Evolutionary conservation across 2,797 vertebrate genomes (phyloP).

Genomic region (Picus viridis): DNA sequence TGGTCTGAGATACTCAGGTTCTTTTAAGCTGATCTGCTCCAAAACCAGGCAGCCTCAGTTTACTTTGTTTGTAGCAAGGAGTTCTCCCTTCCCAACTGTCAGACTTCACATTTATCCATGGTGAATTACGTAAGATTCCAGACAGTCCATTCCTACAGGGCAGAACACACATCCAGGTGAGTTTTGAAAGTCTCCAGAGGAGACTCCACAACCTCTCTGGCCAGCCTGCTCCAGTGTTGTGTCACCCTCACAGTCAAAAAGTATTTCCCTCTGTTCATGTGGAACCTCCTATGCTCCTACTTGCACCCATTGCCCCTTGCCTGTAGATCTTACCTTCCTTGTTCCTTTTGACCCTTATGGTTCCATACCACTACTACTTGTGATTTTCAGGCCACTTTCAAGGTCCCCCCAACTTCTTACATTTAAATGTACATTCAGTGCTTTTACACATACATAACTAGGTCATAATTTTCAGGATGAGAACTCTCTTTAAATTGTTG

Average conservation of each 20-base stretch:
- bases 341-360: accelerated
- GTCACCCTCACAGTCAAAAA: no score
- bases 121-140: not conserved
- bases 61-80: not conserved
- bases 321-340: not conserved
- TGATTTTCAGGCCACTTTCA: not conserved
- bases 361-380: not conserved
- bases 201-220: no score
- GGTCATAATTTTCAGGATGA: not conserved
- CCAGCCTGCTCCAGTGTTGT: no score
- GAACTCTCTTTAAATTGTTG: not conserved
- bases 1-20: not conserved
- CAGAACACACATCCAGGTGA: no score
- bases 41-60: not conserved
- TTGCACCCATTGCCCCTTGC: not conserved
- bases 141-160: not conserved
- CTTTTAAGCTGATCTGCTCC: not conserved
- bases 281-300: no score
- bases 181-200: no score
- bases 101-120: not conserved
- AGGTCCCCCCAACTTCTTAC: not conserved
- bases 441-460: not conserved
- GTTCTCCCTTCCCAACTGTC: not conserved
- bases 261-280: no score
- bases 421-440: not conserved